Base-by-base conservation (phyloP, 2,797 vertebrate genomes). In the Lutra lutra region DNA sequence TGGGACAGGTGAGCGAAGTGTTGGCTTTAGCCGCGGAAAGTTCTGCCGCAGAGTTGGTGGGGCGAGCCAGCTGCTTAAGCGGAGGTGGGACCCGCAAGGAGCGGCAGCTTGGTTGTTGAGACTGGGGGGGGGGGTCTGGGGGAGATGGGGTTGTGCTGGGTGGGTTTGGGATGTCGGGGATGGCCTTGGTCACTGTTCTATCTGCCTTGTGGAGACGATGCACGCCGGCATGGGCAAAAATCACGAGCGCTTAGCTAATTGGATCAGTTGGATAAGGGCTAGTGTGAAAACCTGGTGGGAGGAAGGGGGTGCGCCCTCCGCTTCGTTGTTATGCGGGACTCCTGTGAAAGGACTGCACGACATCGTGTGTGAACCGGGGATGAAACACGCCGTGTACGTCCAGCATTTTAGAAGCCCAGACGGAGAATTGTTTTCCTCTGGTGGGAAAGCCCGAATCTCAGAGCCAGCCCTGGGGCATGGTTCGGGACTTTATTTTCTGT, bases 201-300 rank as follows among this genome's bases (percentile, higher is more conserved):
- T 2, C 73, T 18, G 73, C 27, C 43, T 32, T 32, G 27, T 3
- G 40, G 40, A 46, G 72, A 17, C 1, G 7, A 7, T 29, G 14
- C 17, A 6, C 0, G 40, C 25, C 8, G 27, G 40, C 70, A 2
- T 17, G 72, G 72, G 72, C 1, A 4, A 18, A 43, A 18, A 17
- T 29, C 2, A 0, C 4, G 27, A 40, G 27, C 2, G 15, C 73
- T 46, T 43, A 29, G 40, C 72, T 48, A 9, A 11, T 75, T 5
- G 2, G 15, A 17, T 46, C 15, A 8, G 18, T 46, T 20, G 8
- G 73, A 17, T 29, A 5, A 75, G 18, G 4, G 27, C 43, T 11
- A 13, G 8, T 17, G 0, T 17, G 8, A 18, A 48, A 18, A 46
- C 40, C 4, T 75, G 27, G 17, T 27, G 14, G 15, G 4, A 48